Conservation (phyloP, 2,888 invertebrate species). For the Metellina segmentata region DNA sequence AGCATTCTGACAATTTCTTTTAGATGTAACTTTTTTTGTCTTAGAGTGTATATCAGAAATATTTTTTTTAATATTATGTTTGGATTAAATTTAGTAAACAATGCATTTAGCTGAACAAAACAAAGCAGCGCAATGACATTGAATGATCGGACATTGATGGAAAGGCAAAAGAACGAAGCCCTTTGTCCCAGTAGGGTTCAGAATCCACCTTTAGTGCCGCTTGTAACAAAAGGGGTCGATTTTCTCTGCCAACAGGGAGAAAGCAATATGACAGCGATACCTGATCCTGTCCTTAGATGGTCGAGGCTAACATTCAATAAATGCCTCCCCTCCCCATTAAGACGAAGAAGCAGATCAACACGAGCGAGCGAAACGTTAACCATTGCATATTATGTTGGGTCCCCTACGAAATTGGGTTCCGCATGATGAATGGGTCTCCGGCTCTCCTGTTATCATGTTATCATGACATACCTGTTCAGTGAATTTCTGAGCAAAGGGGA, state of each 20-base stretch:
- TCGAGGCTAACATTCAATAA: conserved; percentile 9
- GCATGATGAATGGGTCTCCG: conserved; percentile 38
- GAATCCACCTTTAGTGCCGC: background rate
- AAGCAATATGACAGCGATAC: background rate
- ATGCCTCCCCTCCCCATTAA: background rate
- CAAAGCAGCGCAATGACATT: background rate
- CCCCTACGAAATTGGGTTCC: conserved; percentile 36
- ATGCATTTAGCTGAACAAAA: background rate
- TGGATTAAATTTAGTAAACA: background rate
- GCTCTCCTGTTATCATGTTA: background rate
- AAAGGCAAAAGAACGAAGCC: background rate
- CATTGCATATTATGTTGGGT: background rate
- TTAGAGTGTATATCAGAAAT: too few species aligned
- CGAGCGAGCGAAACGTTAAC: background rate
- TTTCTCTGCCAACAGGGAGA: background rate
- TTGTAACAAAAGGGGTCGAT: background rate
- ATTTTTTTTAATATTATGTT: too few species aligned
- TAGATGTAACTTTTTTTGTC: too few species aligned
- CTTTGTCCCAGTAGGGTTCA: background rate
- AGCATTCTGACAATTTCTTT: too few species aligned
- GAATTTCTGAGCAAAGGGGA: background rate
- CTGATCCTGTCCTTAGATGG: background rate
- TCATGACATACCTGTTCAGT: background rate
- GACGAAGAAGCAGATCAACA: too few species aligned
- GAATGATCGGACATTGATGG: background rate